A percentile compares a stretch with the other conserved stretches of the same genome.
These are phyloP conservation scores for Cavia aperea DNA, from an alignment of 2,113 vertebrate species.

Conservation along the genomic window DNA sequence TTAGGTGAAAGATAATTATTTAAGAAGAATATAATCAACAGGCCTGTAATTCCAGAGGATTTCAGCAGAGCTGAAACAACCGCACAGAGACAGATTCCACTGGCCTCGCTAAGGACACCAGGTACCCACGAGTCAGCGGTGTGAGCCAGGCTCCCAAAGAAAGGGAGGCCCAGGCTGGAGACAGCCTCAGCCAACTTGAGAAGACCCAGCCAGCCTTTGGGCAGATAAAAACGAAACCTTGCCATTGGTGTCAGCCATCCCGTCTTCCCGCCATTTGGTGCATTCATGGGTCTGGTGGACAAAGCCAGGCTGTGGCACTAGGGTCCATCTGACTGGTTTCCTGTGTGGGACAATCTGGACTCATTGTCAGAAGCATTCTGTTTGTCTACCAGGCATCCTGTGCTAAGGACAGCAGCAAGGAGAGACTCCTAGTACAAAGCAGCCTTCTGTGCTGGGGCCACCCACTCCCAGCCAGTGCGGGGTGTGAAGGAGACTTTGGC, in stretches of 20 bases:
- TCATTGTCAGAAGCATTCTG: constrained; percentile 46
- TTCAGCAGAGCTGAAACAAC: constrained; percentile 32
- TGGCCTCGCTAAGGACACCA: neutral
- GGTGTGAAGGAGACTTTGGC: neutral
- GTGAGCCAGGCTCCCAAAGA: neutral
- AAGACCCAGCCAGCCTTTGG: neutral
- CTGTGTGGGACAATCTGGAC: constrained; percentile 2
- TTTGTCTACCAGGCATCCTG: constrained; percentile 28
- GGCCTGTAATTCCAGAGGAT: constrained; percentile 6
- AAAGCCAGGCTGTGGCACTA: neutral
- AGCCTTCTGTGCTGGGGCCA: neutral
- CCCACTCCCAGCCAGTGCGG: neutral
- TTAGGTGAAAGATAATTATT: constrained; percentile 42
- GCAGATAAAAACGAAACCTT: constrained; percentile 22
- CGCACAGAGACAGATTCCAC: neutral
- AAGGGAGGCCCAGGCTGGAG: neutral
- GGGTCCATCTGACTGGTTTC: constrained; percentile 39
- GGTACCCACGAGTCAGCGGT: neutral
- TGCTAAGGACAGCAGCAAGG: neutral
- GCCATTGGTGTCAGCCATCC: neutral
- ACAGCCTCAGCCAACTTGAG: neutral
- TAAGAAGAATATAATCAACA: constrained; percentile 13
- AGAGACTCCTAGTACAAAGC: neutral
- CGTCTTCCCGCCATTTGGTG: neutral
- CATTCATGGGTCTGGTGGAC: neutral